These are phyloP conservation scores for Chaitophorus viminalis DNA, from an alignment of 2,888 invertebrate species.

Conservation along the genomic window DNA sequence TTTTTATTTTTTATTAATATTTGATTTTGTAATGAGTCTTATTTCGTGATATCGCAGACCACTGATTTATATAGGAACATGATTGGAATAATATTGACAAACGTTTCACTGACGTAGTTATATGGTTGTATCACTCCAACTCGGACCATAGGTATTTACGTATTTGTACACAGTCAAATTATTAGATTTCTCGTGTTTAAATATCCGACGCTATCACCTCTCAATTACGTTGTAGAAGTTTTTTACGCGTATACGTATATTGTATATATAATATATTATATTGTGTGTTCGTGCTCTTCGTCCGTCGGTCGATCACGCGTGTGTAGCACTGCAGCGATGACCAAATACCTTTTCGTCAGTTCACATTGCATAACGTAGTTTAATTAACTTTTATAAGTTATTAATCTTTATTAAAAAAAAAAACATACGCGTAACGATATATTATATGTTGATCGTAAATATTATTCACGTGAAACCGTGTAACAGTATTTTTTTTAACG, in stretches of 20 bases:
- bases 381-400: neutral
- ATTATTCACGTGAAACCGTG: neutral
- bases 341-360: neutral
- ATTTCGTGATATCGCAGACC: neutral
- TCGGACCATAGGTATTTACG: neutral
- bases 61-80: neutral
- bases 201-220: neutral
- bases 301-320: neutral
- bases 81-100: neutral
- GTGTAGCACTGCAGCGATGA: neutral
- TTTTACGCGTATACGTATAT: neutral
- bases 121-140: neutral
- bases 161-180: neutral
- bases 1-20: neutral
- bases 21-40: constrained; percentile 33
- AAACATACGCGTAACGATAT: neutral
- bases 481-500: neutral
- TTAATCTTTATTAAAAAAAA: neutral
- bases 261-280: no score
- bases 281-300: neutral
- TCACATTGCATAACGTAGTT: neutral
- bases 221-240: neutral
- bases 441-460: neutral
- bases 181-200: neutral
- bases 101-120: neutral